Evolutionary conservation across 2,797 vertebrate genomes (phyloP).

Genomic region (Mionectes olivaceus): DNA sequence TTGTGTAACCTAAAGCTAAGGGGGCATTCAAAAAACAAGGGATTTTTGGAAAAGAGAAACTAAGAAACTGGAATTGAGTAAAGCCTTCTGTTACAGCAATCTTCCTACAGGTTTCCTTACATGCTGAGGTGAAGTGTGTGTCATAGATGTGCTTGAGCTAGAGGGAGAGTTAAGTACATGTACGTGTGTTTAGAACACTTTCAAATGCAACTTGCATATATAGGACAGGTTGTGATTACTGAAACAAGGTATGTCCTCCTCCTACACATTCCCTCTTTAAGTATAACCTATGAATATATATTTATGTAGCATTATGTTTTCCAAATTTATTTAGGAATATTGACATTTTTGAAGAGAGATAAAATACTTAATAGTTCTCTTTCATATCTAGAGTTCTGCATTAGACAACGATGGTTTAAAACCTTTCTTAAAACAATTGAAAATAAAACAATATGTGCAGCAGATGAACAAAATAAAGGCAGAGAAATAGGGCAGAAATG

Average conservation of each 20-base stretch:
- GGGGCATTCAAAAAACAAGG: not conserved
- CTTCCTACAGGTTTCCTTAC: not conserved
- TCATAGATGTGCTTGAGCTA: not conserved
- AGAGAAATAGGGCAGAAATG: not conserved
- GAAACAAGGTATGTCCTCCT: not conserved
- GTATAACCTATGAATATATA: conserved; percentile 6
- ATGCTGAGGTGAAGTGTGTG: not conserved
- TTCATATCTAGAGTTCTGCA: not conserved
- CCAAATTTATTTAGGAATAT: not conserved
- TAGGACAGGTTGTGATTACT: not conserved
- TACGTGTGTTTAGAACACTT: not conserved
- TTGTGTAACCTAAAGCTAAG: not conserved
- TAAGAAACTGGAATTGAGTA: not conserved
- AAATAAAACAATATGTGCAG: not conserved
- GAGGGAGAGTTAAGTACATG: not conserved
- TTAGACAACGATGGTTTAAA: not conserved
- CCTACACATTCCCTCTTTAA: not conserved
- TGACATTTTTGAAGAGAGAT: not conserved
- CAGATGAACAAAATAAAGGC: not conserved
- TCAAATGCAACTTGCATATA: not conserved
- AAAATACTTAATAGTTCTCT: not conserved
- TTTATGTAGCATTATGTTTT: not conserved
- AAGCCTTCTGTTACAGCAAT: not conserved
- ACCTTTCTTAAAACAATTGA: not conserved
- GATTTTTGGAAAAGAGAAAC: not conserved